These are phyloP conservation scores for Corella eumyota DNA, from an alignment of 23 tunicate genomes.

Conservation along the genomic window DNA sequence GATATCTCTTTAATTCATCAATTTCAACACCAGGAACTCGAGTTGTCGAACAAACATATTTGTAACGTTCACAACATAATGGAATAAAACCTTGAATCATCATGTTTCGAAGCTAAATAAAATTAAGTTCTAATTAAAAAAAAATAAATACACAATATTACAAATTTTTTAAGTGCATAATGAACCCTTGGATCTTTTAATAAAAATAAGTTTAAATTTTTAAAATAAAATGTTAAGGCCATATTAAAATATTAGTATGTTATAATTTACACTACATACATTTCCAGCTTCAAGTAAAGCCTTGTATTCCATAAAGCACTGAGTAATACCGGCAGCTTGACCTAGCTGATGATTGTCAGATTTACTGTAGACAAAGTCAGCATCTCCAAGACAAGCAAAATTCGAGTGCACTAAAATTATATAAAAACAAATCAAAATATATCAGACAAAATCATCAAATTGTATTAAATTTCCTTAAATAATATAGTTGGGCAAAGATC, in stretches of 20 bases:
- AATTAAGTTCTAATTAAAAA: no score
- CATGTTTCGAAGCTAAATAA: slow-evolving; percentile 40
- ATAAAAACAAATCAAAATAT: neutral
- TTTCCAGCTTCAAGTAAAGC: slow-evolving; percentile 13
- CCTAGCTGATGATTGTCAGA: slow-evolving; percentile 14
- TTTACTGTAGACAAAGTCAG: neutral
- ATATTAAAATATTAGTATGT: no score
- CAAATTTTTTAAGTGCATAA: no score
- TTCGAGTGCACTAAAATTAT: slow-evolving; percentile 28
- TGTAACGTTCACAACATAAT: slow-evolving; percentile 71
- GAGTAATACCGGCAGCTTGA: slow-evolving; percentile 26
- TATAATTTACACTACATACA: no score
- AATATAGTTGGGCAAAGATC: neutral
- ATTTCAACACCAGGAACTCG: slow-evolving; percentile 60
- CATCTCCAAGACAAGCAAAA: slow-evolving; percentile 35
- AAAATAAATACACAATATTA: no score
- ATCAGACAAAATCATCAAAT: neutral
- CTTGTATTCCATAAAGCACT: slow-evolving; percentile 30
- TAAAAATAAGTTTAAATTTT: no score
- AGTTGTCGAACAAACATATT: slow-evolving; percentile 55
- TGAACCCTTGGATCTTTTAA: no score
- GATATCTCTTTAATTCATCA: slow-evolving; percentile 53
- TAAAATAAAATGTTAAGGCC: no score
- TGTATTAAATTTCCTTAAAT: neutral
- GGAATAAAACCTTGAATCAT: slow-evolving; percentile 66